phyloP scores from a whole-genome alignment of 2,113 vertebrate genomes.

The Etheostoma cragini region DNA sequence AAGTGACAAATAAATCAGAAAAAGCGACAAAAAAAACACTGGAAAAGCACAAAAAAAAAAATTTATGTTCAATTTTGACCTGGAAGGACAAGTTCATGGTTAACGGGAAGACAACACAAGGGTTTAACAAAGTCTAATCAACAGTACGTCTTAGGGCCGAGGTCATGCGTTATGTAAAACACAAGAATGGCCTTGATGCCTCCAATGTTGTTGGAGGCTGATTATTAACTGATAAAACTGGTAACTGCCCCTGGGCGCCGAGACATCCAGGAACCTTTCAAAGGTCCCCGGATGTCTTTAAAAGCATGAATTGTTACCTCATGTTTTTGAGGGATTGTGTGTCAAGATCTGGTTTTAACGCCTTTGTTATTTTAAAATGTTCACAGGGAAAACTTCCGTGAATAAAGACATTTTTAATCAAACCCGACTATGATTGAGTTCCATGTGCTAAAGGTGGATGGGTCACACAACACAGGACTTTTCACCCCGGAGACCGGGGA shows the following conservation, averaged over 20 bases:
- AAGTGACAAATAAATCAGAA: too few relatives aligned
- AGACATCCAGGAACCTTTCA: not conserved
- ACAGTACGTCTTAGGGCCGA: not conserved
- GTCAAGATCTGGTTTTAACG: not conserved
- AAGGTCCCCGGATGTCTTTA: too few relatives aligned
- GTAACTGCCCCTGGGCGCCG: not conserved
- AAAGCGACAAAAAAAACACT: too few relatives aligned
- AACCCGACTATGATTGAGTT: not conserved
- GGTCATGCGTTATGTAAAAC: constrained; percentile 6
- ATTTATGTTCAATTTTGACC: too few relatives aligned
- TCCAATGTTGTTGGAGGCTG: not conserved
- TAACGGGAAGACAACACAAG: too few relatives aligned
- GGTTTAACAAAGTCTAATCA: constrained; percentile 4
- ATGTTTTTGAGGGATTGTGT: not conserved
- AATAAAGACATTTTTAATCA: constrained; percentile 1
- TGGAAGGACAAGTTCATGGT: too few relatives aligned
- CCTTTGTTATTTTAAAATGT: not conserved
- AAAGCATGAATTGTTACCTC: not conserved
- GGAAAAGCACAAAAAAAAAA: too few relatives aligned
- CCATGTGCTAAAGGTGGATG: too few relatives aligned
- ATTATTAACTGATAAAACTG: constrained; percentile 3
- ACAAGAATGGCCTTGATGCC: not conserved
- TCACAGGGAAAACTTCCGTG: not conserved
- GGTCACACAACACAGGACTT: too few relatives aligned
- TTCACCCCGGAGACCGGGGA: too few relatives aligned